A percentile compares a stretch with the other conserved stretches of the same genome.
Evolutionary conservation across 2,113 vertebrate genomes (phyloP).

Genomic region (Siniperca knerii): DNA sequence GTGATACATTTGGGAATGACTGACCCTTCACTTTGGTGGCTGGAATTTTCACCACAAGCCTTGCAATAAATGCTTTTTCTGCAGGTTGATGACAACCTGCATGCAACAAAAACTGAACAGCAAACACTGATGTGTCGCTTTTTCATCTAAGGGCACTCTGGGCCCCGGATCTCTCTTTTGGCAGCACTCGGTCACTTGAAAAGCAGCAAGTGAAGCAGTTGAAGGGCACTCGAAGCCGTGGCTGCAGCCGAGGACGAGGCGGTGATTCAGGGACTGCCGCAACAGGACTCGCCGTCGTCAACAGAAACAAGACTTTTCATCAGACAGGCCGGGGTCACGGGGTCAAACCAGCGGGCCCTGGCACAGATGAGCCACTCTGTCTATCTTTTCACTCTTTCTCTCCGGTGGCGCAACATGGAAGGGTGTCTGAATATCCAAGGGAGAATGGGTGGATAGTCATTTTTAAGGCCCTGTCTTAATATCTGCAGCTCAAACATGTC

Average conservation of each 20-base stretch:
- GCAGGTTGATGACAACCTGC: background rate
- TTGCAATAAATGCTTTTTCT: background rate
- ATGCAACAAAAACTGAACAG: background rate
- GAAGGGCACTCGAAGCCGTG: constrained; percentile 45
- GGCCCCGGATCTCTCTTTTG: background rate
- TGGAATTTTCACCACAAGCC: background rate
- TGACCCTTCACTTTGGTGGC: background rate
- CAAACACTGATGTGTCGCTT: background rate
- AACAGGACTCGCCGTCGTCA: constrained; percentile 19
- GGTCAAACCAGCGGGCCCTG: constrained; percentile 33
- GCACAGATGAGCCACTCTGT: constrained; percentile 7
- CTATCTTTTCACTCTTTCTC: constrained; percentile 3
- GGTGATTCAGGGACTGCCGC: constrained; percentile 5
- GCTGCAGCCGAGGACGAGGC: constrained; percentile 9
- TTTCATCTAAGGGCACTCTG: constrained; percentile 10
- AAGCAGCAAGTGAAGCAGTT: constrained; percentile 15
- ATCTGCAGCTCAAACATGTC: background rate
- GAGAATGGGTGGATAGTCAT: background rate
- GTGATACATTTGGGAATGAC: background rate
- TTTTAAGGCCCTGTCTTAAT: background rate
- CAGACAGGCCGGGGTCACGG: constrained; percentile 33
- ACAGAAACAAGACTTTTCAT: constrained; percentile 51
- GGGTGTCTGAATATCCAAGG: background rate
- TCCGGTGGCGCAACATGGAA: background rate
- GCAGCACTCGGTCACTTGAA: constrained; percentile 25